phyloP scores from a whole-genome alignment of 2,888 invertebrate species.

The Drosophila fulvimacula region DNA sequence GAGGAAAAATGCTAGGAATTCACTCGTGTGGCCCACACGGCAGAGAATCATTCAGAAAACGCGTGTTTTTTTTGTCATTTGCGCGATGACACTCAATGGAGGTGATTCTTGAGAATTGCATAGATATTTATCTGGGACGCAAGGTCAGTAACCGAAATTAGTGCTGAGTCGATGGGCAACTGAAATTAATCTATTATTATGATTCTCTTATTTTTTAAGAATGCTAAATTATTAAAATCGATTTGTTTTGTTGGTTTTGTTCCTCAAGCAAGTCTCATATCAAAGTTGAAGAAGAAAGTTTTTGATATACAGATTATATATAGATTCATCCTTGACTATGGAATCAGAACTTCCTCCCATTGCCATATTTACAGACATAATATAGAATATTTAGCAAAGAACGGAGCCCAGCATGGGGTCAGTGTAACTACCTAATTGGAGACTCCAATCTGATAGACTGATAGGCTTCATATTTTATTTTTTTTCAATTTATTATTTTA shows the following conservation, averaged over 20 bases:
- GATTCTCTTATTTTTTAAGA: too few species aligned
- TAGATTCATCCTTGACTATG: too few species aligned
- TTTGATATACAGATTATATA: neutral
- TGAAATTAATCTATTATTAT: neutral
- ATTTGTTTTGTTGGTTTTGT: neutral
- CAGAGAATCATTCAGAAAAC: slow-evolving; percentile 51
- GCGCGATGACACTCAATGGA: slow-evolving; percentile 18
- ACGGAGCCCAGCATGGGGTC: neutral
- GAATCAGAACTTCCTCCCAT: neutral
- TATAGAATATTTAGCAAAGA: too few species aligned
- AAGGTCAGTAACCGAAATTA: slow-evolving; percentile 47
- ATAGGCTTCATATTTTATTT: neutral
- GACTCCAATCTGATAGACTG: neutral
- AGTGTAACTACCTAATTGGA: neutral
- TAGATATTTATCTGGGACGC: slow-evolving; percentile 5
- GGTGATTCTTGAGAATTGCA: slow-evolving; percentile 12
- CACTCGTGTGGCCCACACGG: slow-evolving; percentile 46
- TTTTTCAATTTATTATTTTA: slow-evolving; percentile 7
- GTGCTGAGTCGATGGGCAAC: neutral
- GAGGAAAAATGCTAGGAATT: slow-evolving; percentile 47
- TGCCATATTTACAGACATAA: neutral
- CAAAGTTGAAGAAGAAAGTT: neutral
- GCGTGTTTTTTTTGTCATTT: slow-evolving; percentile 36
- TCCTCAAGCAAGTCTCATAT: neutral
- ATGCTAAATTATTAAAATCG: too few species aligned